phyloP scores from a whole-genome alignment of 35 echinoderm and acorn worm genomes.

The Apostichopus japonicus region DNA sequence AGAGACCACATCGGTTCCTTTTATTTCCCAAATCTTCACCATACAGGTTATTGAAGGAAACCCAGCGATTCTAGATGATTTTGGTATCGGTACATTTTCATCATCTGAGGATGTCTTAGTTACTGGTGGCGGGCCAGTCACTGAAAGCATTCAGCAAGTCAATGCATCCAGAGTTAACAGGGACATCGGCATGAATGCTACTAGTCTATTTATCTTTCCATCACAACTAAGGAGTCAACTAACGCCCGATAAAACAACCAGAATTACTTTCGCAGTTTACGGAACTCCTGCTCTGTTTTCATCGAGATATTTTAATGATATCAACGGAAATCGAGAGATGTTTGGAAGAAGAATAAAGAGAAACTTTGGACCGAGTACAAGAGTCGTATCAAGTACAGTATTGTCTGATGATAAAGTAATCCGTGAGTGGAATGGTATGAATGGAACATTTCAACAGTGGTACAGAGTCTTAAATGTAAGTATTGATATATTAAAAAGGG shows the following conservation, averaged over 20 bases:
- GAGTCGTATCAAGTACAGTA: conserved; percentile 14
- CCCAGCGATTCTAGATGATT: neutral
- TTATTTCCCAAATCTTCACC: no score
- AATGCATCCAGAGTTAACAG: neutral
- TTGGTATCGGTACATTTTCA: conserved; percentile 15
- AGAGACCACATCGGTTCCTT: no score
- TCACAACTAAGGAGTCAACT: neutral
- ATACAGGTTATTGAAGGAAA: conserved; percentile 9
- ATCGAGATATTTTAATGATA: conserved; percentile 1
- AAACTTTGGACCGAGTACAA: neutral
- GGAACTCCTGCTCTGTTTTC: conserved; percentile 17
- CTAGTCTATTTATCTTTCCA: conserved; percentile 6
- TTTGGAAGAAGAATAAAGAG: conserved; percentile 16
- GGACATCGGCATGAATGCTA: neutral
- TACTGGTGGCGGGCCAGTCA: neutral
- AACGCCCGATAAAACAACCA: neutral
- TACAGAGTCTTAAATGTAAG: conserved; percentile 25
- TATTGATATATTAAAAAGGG: neutral
- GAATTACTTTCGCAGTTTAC: conserved; percentile 23
- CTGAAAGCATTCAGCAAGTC: neutral
- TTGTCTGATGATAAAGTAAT: neutral
- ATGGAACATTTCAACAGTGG: conserved; percentile 16
- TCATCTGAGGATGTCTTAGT: neutral
- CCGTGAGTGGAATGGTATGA: neutral
- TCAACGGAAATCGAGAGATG: neutral